These are phyloP conservation scores for Stylophora pistillata DNA, from an alignment of 64 coral and sea anemone genomes.

Conservation along the genomic window DNA sequence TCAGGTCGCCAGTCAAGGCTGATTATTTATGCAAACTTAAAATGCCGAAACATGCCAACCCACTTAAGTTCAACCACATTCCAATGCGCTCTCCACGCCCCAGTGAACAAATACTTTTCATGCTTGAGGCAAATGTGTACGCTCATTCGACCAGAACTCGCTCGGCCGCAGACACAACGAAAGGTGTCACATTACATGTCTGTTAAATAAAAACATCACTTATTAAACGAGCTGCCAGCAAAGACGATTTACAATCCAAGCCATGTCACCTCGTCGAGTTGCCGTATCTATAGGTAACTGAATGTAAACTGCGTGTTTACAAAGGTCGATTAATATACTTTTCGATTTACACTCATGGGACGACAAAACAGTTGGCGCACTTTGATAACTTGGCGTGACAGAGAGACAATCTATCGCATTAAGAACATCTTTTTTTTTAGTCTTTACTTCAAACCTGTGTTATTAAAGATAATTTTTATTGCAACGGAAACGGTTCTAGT, in stretches of 20 bases:
- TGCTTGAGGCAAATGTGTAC: constrained; percentile 33
- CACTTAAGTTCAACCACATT: constrained; percentile 49
- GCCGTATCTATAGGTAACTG: too few relatives aligned
- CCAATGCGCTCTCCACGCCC: constrained; percentile 65
- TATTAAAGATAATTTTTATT: too few relatives aligned
- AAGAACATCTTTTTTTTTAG: too few relatives aligned
- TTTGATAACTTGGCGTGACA: not conserved
- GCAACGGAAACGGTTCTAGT: not conserved
- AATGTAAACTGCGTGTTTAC: not conserved
- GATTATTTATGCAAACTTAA: constrained; percentile 68
- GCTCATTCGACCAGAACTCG: not conserved
- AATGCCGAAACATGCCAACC: constrained; percentile 45
- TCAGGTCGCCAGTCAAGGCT: constrained; percentile 7
- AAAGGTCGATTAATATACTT: not conserved
- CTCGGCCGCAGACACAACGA: not conserved
- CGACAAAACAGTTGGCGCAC: not conserved
- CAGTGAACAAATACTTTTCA: constrained; percentile 68
- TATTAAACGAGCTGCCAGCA: not conserved
- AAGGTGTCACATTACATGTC: constrained; percentile 4
- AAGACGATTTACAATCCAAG: too few relatives aligned
- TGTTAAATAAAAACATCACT: not conserved
- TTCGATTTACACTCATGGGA: not conserved
- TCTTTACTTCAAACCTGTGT: too few relatives aligned
- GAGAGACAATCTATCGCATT: not conserved
- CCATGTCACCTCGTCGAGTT: too few relatives aligned